Percentiles rank a stretch among this genome's conserved stretches.
phyloP scores from a whole-genome alignment of 1,140 invertebrate species.

The Pseudobourletiella spinata region DNA sequence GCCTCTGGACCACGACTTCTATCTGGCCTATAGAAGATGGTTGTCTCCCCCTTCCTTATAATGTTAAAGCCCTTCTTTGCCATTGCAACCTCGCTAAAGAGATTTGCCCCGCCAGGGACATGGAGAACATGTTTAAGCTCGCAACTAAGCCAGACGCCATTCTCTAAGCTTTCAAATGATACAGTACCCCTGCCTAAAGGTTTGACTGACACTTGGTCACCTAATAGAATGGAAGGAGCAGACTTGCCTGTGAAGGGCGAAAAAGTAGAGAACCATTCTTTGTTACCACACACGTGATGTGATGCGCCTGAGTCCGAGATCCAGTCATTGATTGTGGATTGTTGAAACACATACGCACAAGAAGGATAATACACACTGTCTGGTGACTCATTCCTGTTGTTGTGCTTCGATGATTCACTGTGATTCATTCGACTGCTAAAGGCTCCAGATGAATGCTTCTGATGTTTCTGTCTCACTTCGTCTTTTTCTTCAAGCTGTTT shows the following conservation, averaged over 20 bases:
- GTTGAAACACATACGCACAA: not conserved
- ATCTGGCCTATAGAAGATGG: too few species aligned
- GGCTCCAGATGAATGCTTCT: not conserved
- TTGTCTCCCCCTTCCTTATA: too few species aligned
- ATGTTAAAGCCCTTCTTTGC: too few species aligned
- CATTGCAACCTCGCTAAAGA: too few species aligned
- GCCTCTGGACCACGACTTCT: too few species aligned
- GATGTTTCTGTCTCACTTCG: not conserved
- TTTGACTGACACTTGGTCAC: not conserved
- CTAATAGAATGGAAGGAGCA: not conserved
- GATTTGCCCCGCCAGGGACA: too few species aligned
- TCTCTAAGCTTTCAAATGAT: too few species aligned
- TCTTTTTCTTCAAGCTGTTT: not conserved
- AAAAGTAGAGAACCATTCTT: not conserved
- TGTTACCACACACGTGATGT: too few species aligned
- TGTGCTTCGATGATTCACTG: not conserved
- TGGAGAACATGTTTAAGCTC: too few species aligned
- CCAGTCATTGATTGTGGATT: not conserved
- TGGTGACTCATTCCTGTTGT: not conserved
- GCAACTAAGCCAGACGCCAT: too few species aligned
- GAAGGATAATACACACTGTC: not conserved
- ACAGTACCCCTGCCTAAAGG: too few species aligned
- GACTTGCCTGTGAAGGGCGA: not conserved
- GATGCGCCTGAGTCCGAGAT: constrained; percentile 6
- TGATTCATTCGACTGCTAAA: not conserved